phyloP scores from a whole-genome alignment of 2,888 invertebrate genomes.

The Buathra laborator region DNA sequence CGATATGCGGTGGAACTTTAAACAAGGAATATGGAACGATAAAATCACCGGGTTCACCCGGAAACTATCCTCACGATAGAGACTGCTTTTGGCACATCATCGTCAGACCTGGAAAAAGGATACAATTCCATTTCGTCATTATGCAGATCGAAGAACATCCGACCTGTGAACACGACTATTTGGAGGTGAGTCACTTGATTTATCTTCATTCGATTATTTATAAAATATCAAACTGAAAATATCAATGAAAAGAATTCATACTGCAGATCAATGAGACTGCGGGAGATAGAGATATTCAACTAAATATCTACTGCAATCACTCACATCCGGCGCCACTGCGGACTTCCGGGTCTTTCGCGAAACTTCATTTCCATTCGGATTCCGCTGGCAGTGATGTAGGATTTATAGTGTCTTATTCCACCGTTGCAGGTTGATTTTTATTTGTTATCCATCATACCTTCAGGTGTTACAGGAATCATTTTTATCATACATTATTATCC shows the following conservation, averaged over 20 bases:
- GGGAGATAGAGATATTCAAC: conserved; percentile 85
- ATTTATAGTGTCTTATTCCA: conserved; percentile 93
- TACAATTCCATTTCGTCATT: conserved; percentile 93
- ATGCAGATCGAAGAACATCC: conserved; percentile 91
- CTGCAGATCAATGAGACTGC: conserved; percentile 87
- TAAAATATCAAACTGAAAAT: not conserved
- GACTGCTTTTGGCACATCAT: conserved; percentile 93
- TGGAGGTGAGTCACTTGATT: conserved; percentile 87
- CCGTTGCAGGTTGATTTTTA: conserved; percentile 87
- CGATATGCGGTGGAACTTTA: conserved; percentile 91
- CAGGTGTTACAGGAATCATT: not conserved
- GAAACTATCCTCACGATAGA: conserved; percentile 93
- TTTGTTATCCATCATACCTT: not conserved
- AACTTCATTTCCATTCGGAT: conserved; percentile 94
- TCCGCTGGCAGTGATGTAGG: conserved; percentile 89
- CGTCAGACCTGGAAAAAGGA: conserved; percentile 90
- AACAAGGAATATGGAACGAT: conserved; percentile 90
- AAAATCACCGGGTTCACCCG: conserved; percentile 95
- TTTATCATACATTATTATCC: not conserved
- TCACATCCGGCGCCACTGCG: conserved; percentile 90
- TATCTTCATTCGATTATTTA: not conserved
- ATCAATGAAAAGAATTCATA: not conserved
- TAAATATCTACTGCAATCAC: conserved; percentile 91
- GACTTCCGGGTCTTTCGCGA: conserved; percentile 88
- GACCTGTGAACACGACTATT: conserved; percentile 91